Base-by-base conservation (phyloP, 2,113 vertebrate species). In the Sinocyclocheilus maitianheensis region DNA sequence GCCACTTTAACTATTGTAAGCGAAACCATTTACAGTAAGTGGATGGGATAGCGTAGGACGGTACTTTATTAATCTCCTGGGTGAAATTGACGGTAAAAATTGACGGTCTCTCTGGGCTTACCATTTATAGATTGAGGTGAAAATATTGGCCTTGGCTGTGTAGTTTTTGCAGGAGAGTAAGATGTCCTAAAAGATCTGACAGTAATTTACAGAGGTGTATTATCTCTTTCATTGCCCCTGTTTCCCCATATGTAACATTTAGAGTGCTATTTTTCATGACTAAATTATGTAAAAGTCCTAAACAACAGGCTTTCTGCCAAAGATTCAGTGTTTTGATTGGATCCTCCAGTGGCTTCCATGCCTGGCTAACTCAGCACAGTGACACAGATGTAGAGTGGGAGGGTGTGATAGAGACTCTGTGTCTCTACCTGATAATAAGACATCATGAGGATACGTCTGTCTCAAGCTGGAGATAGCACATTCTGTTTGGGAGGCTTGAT, bases 321-420 rank as follows among this genome's bases (percentile, higher is more conserved):
- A 43, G 65, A 79, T 65, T 26, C 37, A 22, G 12, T 60, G 40
- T 34, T 86, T 69, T 84, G 86, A 86, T 62, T 30, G 79, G 55
- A 84, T 48, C 77, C 83, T 65, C 81, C 34, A 46, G 62, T 87
- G 85, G 81, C 74, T 85, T 26, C 22, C 40, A 72, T 40, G 84
- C 77, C 34, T 80, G 63, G 65, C 63, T 88, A 71, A 85, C 85
- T 88, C 74, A 83, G 78, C 76, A 80, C 34, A 77, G 62, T 60
- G 79, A 46, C 87, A 85, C 89, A 90, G 89, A 90, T 90, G 89
- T 77, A 90, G 85, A 80, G 89, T 90, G 62, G 89, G 89, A 87
- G 87, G 85, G 83, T 90, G 87, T 88, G 48, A 75, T 46, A 43
- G 53, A 88, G 84, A 10, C 79, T 30, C 53, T 76, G 34, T 78